phyloP scores from a whole-genome alignment of 2,888 invertebrate genomes.

The Syrista parreyssii region DNA sequence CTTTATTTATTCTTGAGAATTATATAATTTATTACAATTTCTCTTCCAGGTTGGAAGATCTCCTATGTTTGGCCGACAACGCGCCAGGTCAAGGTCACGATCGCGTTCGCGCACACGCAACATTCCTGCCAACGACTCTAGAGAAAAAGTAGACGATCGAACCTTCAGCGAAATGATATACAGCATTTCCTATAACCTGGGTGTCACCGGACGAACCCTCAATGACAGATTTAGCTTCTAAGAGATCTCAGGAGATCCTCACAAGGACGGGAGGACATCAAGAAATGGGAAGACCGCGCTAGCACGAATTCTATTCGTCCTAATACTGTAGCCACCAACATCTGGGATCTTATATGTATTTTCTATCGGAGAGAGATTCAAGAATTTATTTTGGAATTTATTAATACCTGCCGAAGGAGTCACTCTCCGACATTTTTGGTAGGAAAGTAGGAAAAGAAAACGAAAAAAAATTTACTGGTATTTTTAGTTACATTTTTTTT shows the following conservation, averaged over 20 bases:
- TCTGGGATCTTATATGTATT: neutral
- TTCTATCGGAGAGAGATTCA: neutral
- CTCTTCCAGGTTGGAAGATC: constrained; percentile 34
- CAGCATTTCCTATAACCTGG: constrained; percentile 53
- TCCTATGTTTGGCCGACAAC: constrained; percentile 42
- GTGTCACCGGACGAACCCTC: constrained; percentile 60
- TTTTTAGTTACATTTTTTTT: neutral
- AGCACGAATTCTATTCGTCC: neutral
- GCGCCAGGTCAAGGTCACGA: constrained; percentile 52
- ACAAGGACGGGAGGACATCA: neutral
- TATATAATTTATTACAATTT: neutral
- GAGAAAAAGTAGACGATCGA: constrained; percentile 52
- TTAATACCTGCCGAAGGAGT: neutral
- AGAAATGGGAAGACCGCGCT: neutral
- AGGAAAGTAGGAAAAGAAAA: neutral
- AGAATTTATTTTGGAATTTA: neutral
- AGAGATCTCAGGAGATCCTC: constrained; percentile 16
- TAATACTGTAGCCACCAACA: neutral
- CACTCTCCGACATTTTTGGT: neutral
- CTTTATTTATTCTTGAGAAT: neutral
- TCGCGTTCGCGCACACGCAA: constrained; percentile 56
- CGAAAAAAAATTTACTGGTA: neutral
- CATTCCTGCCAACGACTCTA: constrained; percentile 36
- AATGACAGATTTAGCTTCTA: constrained; percentile 62
- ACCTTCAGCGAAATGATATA: constrained; percentile 62